A percentile compares a stretch with the other conserved stretches of the same genome.
Evolutionary conservation across 2,888 invertebrate genomes (phyloP).

Genomic region (Halictus ligatus): DNA sequence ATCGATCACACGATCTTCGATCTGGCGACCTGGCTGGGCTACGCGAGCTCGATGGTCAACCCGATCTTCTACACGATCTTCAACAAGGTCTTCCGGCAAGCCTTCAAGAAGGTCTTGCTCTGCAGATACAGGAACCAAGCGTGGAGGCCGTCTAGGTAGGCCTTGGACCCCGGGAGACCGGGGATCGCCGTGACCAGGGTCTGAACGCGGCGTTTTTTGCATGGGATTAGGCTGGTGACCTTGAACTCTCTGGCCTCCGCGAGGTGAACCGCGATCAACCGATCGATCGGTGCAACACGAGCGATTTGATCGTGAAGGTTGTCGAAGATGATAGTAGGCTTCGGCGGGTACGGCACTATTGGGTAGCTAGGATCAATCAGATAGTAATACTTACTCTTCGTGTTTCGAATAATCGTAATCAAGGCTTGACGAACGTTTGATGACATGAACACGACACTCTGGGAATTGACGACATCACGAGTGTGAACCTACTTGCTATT

Average conservation of each 20-base stretch:
- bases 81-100: slow-evolving; percentile 96
- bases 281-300: background rate
- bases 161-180: slow-evolving; percentile 72
- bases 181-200: slow-evolving; percentile 74
- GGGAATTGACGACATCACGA: no score
- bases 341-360: background rate
- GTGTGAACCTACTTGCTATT: no score
- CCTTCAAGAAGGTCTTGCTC: slow-evolving; percentile 93
- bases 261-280: background rate
- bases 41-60: slow-evolving; percentile 97
- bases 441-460: no score
- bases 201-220: slow-evolving; percentile 40
- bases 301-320: background rate
- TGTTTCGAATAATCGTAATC: no score
- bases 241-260: background rate
- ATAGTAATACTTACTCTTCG: no score
- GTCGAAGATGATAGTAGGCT: background rate
- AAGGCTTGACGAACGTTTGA: no score
- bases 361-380: background rate
- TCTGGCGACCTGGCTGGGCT: slow-evolving; percentile 96
- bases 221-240: background rate
- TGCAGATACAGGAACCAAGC: slow-evolving; percentile 89
- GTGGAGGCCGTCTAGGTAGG: slow-evolving; percentile 87
- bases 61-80: slow-evolving; percentile 98
- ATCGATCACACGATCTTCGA: slow-evolving; percentile 93